Base-by-base conservation (phyloP, 1,140 invertebrate genomes). In the Archivesica marissinica region DNA sequence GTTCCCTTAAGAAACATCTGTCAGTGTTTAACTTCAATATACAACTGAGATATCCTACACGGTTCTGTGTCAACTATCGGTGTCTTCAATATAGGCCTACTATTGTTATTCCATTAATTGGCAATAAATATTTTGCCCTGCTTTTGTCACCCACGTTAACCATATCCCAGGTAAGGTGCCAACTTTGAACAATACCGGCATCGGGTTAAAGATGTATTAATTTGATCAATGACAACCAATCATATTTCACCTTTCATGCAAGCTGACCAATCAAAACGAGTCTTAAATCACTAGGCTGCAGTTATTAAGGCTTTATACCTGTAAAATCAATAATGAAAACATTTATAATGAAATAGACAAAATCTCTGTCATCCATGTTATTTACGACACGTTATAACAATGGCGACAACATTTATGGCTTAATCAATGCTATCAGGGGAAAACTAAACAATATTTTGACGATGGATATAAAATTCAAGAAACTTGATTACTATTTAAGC, bases 321-420 rank as follows among this genome's bases (percentile, higher is more conserved):
- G 68, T 72, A 72, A 72, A 72, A 72, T 72, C 68, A 72, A 72
- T 72, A 72, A 30, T 33, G 25, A 35, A 59, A 59, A 28, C 25
- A 59, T 70, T 41, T 70, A 7, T 13, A 30, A 20, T n/a, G 50
- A 44, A 72, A 50, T 33, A 72, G 68, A 72, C 68, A 72, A 72
- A 72, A 72, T 28, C 41, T 50, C 25, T 50, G 68, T 47, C 41
- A 33, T n/a, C n/a, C 39, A 47, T 3, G 25, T 1, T 17, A 72
- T 50, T 72, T 72, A 72, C 35, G 15, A 33, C 68, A 11, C 28
- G 68, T 72, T 1, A 72, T 72, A 50, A 70, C 41, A 1, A 23
- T 23, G 23, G 68, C 41, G 25, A 6, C n/a, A 72, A 72, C 3
- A 50, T 47, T 72, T 47, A 72, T 72, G 17, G 68, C 9, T 17